These are phyloP conservation scores for Typhlichthys subterraneus DNA, from an alignment of 2,797 vertebrate genomes.

Conservation along the genomic window DNA sequence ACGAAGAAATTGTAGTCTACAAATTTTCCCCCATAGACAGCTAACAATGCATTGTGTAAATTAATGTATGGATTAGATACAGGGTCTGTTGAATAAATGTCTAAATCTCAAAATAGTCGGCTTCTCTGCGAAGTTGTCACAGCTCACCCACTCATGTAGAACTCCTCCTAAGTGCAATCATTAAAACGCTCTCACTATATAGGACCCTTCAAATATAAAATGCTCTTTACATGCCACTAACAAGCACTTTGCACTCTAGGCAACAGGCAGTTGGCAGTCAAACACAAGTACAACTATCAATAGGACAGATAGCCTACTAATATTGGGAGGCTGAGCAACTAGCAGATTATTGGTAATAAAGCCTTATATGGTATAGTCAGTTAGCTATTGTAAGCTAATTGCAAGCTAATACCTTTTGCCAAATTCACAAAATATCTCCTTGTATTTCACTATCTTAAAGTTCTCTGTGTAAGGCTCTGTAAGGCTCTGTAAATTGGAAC, in stretches of 20 bases:
- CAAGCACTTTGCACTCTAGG: constrained; percentile 10
- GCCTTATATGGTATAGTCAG: no score
- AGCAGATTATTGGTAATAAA: no score
- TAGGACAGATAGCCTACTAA: no score
- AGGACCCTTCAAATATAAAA: constrained; percentile 44
- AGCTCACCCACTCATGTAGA: constrained; percentile 23
- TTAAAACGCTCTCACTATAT: constrained; percentile 41
- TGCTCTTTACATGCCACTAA: constrained; percentile 39
- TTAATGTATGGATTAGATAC: constrained; percentile 19
- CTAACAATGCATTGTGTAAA: constrained; percentile 14
- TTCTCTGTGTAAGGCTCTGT: no score
- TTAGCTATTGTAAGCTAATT: no score
- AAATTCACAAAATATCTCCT: no score
- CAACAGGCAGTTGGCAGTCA: constrained; percentile 4
- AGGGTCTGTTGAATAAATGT: constrained; percentile 7
- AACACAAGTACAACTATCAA: neutral
- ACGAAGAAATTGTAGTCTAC: no score
- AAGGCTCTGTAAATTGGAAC: no score
- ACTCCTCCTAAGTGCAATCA: constrained; percentile 31
- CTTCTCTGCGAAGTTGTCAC: no score
- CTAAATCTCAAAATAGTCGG: constrained; percentile 1
- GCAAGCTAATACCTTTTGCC: no score
- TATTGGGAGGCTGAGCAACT: no score
- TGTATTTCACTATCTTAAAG: no score
- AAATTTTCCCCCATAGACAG: neutral